Conservation (phyloP, 2,797 vertebrate genomes). For the Lepidocolaptes lacrymiger region DNA sequence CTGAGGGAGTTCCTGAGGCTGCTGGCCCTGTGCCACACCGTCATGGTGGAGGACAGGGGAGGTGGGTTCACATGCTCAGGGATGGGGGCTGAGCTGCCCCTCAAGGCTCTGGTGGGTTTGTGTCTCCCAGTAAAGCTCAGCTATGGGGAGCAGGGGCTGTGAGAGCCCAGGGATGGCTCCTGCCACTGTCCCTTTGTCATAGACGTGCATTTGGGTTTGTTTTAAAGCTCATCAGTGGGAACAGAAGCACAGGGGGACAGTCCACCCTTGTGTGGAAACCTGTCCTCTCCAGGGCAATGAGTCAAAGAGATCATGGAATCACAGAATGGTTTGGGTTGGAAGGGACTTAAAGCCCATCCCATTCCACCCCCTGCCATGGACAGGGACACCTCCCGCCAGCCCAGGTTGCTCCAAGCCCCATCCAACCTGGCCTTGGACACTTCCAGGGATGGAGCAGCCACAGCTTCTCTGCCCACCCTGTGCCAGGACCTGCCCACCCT, state of each 20-base stretch:
- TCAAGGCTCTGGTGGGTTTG: rapidly evolving
- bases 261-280: not conserved
- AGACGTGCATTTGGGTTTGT: not conserved
- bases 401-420: rapidly evolving
- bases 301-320: not conserved
- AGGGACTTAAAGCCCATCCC: not conserved
- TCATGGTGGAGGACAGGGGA: slow-evolving; percentile 86
- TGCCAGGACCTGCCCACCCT: not conserved
- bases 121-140: not conserved
- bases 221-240: not conserved
- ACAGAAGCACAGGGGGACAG: not conserved
- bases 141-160: not conserved
- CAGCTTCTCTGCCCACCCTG: not conserved
- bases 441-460: not conserved
- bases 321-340: not conserved
- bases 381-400: not conserved
- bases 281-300: not conserved
- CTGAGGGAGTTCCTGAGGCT: slow-evolving; percentile 86
- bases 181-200: not conserved
- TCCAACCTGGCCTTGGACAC: not conserved
- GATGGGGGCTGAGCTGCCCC: rapidly evolving
- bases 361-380: not conserved
- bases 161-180: rapidly evolving
- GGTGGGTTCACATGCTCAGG: slow-evolving; percentile 63
- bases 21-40: slow-evolving; percentile 91